phyloP scores from a whole-genome alignment of 2,797 vertebrate genomes.

The Malacoraja senta region DNA sequence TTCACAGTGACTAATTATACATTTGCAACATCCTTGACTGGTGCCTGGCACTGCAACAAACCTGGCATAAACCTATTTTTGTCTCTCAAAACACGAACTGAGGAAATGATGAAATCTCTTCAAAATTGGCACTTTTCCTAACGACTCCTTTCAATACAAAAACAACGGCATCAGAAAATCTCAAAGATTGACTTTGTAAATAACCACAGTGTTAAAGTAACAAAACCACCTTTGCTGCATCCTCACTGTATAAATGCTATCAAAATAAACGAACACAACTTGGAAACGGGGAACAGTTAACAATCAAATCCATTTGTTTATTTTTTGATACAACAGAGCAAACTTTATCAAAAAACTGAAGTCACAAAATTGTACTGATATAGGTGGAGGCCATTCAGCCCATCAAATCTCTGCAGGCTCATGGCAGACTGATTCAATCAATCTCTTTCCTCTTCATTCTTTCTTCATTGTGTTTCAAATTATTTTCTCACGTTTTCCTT shows the following conservation, averaged over 20 bases:
- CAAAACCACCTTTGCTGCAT: neutral
- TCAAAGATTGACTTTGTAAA: neutral
- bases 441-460: no score
- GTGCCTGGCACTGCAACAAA: neutral
- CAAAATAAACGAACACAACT: neutral
- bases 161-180: neutral
- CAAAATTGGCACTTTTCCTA: neutral
- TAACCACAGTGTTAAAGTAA: neutral
- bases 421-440: no score
- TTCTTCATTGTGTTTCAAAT: no score
- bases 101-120: neutral
- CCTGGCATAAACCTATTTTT: neutral
- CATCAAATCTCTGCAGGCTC: no score
- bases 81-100: neutral
- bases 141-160: neutral
- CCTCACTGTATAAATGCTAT: neutral
- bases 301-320: neutral
- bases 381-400: no score
- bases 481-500: no score
- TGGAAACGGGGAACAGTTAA: neutral
- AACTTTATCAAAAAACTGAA: neutral
- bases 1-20: constrained; percentile 3
- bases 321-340: no score
- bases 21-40: neutral
- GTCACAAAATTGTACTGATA: no score